Base-by-base conservation (phyloP, 1,140 invertebrate genomes). In the Philaenus spumarius region DNA sequence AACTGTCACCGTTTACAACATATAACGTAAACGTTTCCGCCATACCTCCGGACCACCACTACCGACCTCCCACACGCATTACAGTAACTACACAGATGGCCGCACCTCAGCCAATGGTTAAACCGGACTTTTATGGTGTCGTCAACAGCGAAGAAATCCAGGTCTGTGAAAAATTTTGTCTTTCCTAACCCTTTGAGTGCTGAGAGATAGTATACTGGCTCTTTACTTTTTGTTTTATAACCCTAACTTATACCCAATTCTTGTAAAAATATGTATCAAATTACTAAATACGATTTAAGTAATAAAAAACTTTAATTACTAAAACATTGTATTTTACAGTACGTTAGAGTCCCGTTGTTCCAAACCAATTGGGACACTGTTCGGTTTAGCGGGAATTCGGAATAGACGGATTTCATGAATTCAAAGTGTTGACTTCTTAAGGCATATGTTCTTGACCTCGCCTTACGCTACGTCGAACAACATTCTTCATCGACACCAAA, bases 41-140 rank as follows among this genome's bases (percentile, higher is more conserved):
- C 24, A 84, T 95, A 37, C 90, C 92, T 0, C 80, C 84, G 24
- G 90, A 95, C 67, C 81, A 83, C 52, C 82, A 83, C 0, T 95
- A 94, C 68, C 79, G 87, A 64, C 92, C 93, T 17, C 91, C 93
- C 0, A 90, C 91, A 0, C 91, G 91, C 72, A 94, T 95, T n/a
- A 93, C 88, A 0, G 91, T 95, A 1, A 96, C 93, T 0, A 96
- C 93, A 0, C 92, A 95, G 74, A 95, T 95, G 92, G 93, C 91
- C 0, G 94, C 94, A 0, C 95, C 95, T 0, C 91, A 95, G 65
- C 89, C 92, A 0, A 95, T 97, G 89, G 92, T 94, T 0, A 89
- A 93, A 68, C 95, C 95, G 0, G 91, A 93, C 67, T 93, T 95
- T 68, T 93, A 90, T 68, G 89, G 90, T 2, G 89, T 93, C 45